These are phyloP conservation scores for Clusia tigrina DNA, from an alignment of 2,888 invertebrate genomes.

Conservation along the genomic window DNA sequence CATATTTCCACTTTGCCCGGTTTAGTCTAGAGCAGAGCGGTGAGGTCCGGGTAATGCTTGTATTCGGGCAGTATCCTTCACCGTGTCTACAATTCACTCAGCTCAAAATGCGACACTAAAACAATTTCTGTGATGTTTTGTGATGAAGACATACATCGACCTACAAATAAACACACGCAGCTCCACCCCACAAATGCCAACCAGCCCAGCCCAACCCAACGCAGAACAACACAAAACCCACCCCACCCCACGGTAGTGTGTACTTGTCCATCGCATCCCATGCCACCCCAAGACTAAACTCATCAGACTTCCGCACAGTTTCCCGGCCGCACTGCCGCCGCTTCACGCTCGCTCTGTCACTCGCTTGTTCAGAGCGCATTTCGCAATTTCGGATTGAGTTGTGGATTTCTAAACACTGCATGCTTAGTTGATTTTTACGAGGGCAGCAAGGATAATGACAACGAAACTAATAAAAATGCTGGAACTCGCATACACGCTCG, in stretches of 20 bases:
- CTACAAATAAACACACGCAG: background rate
- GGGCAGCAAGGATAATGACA: constrained; percentile 18
- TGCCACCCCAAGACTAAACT: background rate
- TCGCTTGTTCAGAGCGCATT: background rate
- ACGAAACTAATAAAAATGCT: constrained; percentile 19
- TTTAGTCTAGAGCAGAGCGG: background rate
- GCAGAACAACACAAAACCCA: background rate
- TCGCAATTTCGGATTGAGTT: background rate
- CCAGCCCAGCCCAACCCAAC: background rate
- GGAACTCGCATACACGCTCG: background rate
- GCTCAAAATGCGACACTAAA: constrained; percentile 5
- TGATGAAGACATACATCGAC: constrained; percentile 10
- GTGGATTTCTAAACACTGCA: background rate
- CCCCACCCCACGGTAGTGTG: no score
- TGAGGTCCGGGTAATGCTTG: constrained; percentile 12
- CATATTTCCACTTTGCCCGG: background rate
- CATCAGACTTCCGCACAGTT: no score
- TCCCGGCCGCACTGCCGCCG: no score
- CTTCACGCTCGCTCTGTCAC: background rate
- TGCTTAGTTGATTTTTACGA: constrained; percentile 22
- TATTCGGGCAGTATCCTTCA: constrained; percentile 18
- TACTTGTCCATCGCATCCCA: background rate
- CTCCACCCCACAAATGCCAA: background rate
- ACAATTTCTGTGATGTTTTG: background rate
- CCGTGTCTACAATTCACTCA: background rate